These are phyloP conservation scores for Brachypalpus laphriformis DNA, from an alignment of 2,888 invertebrate genomes.

Conservation along the genomic window DNA sequence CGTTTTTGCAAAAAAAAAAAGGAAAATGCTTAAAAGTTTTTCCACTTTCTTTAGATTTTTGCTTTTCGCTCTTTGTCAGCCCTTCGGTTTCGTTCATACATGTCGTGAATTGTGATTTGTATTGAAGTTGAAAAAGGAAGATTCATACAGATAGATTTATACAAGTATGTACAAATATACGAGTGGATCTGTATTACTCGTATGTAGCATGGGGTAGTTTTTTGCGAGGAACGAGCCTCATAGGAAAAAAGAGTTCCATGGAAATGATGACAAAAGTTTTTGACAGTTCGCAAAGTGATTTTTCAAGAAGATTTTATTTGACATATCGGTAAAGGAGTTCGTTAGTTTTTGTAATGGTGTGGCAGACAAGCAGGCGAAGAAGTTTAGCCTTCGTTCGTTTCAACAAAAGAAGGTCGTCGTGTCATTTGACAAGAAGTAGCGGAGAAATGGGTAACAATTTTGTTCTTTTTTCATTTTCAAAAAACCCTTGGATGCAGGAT, in stretches of 20 bases:
- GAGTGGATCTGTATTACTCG: background rate
- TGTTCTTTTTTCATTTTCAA: background rate
- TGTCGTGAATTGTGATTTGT: conserved; percentile 65
- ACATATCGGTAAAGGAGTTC: conserved; percentile 61
- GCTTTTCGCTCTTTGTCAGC: conserved; percentile 27
- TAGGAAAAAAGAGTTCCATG: conserved; percentile 29
- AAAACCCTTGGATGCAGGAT: background rate
- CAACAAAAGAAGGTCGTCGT: background rate
- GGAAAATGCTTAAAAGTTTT: conserved; percentile 46
- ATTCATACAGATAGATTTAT: background rate
- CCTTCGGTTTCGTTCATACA: conserved; percentile 51
- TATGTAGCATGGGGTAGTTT: conserved; percentile 30
- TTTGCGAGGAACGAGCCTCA: conserved; percentile 9
- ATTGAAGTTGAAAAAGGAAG: conserved; percentile 42
- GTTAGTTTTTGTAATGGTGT: conserved; percentile 41
- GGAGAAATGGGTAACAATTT: background rate
- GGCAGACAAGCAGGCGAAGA: conserved; percentile 11
- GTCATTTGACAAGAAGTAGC: background rate
- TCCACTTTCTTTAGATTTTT: conserved; percentile 57
- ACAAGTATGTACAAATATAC: background rate
- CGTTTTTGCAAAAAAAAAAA: conserved; percentile 18
- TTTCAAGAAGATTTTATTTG: conserved; percentile 60
- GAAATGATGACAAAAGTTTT: conserved; percentile 64
- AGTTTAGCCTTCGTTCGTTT: conserved; percentile 1
- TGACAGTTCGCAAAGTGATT: conserved; percentile 66